Percentiles rank a stretch among this genome's conserved stretches.
Conservation (phyloP, 2,797 vertebrate genomes). For the Hippopotamyrus pictus region DNA sequence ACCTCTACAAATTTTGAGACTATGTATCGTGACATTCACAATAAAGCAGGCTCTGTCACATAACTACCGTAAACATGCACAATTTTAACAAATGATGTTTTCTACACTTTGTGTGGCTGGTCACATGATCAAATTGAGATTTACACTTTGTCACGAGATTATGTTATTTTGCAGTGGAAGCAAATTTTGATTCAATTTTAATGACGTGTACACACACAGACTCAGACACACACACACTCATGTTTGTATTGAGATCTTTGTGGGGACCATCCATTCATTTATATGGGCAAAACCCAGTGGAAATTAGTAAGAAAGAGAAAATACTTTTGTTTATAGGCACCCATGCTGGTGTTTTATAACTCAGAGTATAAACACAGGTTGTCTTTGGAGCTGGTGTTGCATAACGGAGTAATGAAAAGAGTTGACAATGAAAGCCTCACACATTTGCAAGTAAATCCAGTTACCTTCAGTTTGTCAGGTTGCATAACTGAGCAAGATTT, state of each 20-base stretch:
- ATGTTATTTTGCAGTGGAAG: not conserved
- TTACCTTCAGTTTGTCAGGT: not conserved
- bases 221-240: not conserved
- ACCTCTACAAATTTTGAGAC: not conserved
- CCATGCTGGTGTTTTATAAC: not conserved
- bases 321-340: not conserved
- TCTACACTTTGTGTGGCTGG: not conserved
- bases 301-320: not conserved
- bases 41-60: not conserved
- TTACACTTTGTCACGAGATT: not conserved
- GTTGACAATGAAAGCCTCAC: not conserved
- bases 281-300: not conserved
- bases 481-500: not conserved
- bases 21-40: not conserved
- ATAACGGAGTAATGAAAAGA: not conserved
- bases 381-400: not conserved
- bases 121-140: not conserved
- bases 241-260: not conserved
- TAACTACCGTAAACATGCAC: not conserved
- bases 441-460: not conserved
- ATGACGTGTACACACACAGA: not conserved
- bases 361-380: not conserved
- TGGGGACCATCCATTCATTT: not conserved
- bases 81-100: not conserved
- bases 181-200: not conserved